Percentiles rank a stretch among this genome's conserved stretches.
These are phyloP conservation scores for Rhabdophis nuchalis DNA, from an alignment of 2,797 vertebrate species.

Conservation along the genomic window DNA sequence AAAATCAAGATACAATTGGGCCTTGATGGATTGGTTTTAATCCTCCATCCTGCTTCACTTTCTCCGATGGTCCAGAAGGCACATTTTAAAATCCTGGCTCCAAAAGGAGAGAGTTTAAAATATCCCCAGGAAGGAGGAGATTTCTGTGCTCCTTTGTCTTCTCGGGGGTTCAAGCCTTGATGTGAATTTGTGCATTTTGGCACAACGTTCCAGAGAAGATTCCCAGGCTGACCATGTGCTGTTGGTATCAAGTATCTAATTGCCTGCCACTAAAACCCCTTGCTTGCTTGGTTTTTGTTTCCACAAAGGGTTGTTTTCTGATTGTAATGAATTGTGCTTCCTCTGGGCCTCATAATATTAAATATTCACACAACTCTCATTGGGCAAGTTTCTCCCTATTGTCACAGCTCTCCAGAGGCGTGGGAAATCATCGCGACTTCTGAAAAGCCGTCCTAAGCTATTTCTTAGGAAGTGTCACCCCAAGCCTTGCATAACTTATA, in stretches of 20 bases:
- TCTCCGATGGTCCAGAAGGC: not conserved
- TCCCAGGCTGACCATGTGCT: not conserved
- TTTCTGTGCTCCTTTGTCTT: not conserved
- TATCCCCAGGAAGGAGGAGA: not conserved
- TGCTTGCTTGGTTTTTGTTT: not conserved
- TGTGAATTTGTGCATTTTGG: not conserved
- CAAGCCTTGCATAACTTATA: not conserved
- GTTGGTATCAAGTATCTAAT: not conserved
- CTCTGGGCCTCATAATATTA: not conserved
- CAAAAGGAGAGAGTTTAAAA: not conserved
- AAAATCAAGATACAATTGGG: no score
- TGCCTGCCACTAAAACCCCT: not conserved
- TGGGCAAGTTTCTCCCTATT: not conserved
- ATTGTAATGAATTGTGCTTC: not conserved
- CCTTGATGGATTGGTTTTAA: not conserved
- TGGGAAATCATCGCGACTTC: not conserved
- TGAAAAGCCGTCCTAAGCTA: not conserved
- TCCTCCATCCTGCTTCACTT: not conserved
- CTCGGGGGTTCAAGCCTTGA: not conserved
- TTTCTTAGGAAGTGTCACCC: not conserved
- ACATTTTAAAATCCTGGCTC: not conserved
- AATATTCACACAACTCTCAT: not conserved
- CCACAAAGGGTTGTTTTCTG: not conserved
- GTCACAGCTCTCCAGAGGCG: not conserved
- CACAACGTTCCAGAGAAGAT: not conserved